Base-by-base conservation (phyloP, 1,140 invertebrate genomes). In the Cydia amplana region DNA sequence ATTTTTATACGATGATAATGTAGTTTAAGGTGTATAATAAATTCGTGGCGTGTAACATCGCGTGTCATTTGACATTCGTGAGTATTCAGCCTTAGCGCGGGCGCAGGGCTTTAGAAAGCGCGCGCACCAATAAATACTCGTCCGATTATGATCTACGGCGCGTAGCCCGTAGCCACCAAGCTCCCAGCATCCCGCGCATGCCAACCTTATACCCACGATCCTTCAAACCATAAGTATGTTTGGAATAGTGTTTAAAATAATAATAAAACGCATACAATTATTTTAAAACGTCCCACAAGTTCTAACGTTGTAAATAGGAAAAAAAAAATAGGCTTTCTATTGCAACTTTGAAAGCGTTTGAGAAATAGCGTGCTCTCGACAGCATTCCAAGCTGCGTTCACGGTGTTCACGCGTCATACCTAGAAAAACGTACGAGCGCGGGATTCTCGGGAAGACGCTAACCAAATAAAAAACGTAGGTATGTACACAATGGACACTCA, bases 121-220 rank as follows among this genome's bases (percentile, higher is more conserved):
- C 82, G 83, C 83, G 78, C 85, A 87, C 88, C 88, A 86, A 91
- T 93, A 91, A 93, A 93, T 91, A 91, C 84, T 87, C 83, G 85
- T 89, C 86, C 84, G 90, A 93, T 93, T 91, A 90, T 91, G 91
- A 93, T 93, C 91, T 93, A 91, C 91, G 87, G 81, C 86, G 82
- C 90, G 91, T 91, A 91, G 91, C 87, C 89, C 87, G 89, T 91
- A 91, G 91, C 89, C 83, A 88, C 83, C 82, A 82, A 83, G 84
- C 84, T 70, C 28, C 32, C 28, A 10, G 28, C 65, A 16, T 36
- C 28, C 65, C 65, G 32, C 32, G n/a, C 65, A 23, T 18, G 12
- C 16, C 49, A 14, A 46, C 51, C 51, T 55, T 55, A 55, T 55
- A 55, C n/a, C 7, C 55, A 18, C 20, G 10, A 60, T 60, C 7